Evolutionary conservation across 2,888 invertebrate genomes (phyloP).

Genomic region (Thymelicus lineola): DNA sequence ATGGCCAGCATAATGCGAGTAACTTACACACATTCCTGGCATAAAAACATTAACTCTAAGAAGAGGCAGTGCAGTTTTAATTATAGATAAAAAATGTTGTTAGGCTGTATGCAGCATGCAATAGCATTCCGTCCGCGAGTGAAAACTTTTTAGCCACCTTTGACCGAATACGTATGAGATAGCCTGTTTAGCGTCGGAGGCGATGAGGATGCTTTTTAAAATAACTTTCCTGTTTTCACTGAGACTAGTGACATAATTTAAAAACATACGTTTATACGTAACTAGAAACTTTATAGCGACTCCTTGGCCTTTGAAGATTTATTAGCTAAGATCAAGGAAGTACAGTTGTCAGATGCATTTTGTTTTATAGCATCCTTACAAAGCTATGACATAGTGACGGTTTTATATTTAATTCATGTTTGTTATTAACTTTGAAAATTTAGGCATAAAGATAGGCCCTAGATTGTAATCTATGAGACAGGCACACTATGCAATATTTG

Average conservation of each 20-base stretch:
- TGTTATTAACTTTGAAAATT: no score
- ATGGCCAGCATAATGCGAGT: neutral
- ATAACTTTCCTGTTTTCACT: constrained; percentile 29
- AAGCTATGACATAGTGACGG: neutral
- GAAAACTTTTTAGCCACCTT: constrained; percentile 26
- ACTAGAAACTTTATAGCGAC: neutral
- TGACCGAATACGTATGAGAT: constrained; percentile 22
- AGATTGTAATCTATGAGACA: no score
- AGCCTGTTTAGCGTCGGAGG: constrained; percentile 17
- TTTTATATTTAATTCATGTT: neutral
- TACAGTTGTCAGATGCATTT: neutral
- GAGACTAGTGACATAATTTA: constrained; percentile 11
- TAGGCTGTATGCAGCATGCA: constrained; percentile 5
- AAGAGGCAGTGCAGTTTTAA: neutral
- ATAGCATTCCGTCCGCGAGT: constrained; percentile 11
- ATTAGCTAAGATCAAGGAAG: neutral
- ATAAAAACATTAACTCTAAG: neutral
- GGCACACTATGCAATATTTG: no score
- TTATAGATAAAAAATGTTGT: constrained; percentile 5
- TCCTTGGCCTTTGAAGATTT: neutral
- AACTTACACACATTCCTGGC: neutral
- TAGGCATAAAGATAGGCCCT: no score
- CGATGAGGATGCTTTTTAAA: constrained; percentile 21
- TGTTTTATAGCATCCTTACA: neutral
- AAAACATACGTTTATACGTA: neutral